These are phyloP conservation scores for Neotoma lepida DNA, from an alignment of 2,113 vertebrate genomes.

Conservation along the genomic window DNA sequence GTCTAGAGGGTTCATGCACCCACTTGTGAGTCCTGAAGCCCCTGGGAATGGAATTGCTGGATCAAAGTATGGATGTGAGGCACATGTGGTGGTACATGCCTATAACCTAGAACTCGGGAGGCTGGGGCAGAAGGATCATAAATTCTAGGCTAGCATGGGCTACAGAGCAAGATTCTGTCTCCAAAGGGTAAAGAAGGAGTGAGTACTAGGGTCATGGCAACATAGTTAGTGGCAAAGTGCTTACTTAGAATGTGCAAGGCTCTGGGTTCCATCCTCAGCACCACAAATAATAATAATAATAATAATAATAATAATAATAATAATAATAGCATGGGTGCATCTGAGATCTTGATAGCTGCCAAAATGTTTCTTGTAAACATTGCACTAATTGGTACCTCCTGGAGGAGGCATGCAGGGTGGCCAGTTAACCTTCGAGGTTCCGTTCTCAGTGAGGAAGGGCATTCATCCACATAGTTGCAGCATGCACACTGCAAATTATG, in stretches of 20 bases:
- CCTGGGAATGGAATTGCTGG: no score
- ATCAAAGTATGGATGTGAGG: not conserved
- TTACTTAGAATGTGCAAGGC: not conserved
- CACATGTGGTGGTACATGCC: accelerated
- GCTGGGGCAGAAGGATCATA: not conserved
- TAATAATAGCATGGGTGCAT: not conserved
- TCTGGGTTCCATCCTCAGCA: not conserved
- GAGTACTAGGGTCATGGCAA: no score
- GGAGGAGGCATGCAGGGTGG: not conserved
- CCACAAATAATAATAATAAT: not conserved
- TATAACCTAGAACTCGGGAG: not conserved
- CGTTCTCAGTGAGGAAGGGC: not conserved
- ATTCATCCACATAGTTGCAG: no score
- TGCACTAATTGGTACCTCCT: not conserved
- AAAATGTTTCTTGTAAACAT: not conserved
- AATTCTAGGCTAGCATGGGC: not conserved
- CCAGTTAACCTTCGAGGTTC: not conserved
- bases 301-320: not conserved
- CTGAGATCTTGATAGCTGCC: not conserved
- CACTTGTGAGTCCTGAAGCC: accelerated
- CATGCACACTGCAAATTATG: not conserved
- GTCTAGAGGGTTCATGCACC: no score
- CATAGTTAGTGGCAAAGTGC: not conserved
- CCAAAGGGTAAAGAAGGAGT: not conserved
- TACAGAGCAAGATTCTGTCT: not conserved